phyloP scores from a whole-genome alignment of 2,113 vertebrate species.

The Globicephala melas region DNA sequence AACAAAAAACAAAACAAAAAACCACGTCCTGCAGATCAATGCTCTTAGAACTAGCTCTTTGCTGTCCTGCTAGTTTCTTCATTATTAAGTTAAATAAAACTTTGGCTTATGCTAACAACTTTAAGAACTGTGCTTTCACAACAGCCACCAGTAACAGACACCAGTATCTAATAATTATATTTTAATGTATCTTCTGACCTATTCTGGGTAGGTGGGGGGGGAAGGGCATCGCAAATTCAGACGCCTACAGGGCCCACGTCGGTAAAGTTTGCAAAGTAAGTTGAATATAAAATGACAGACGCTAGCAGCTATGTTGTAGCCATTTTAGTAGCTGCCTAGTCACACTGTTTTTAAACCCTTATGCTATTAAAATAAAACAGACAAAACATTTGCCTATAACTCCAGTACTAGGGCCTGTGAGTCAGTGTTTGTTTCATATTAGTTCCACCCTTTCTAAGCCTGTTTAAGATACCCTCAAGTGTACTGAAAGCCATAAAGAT shows the following conservation, averaged over 20 bases:
- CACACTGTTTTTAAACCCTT: neutral
- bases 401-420: neutral
- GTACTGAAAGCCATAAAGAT: neutral
- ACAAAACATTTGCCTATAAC: neutral
- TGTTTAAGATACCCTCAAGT: neutral
- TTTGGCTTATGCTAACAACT: neutral
- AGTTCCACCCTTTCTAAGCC: neutral
- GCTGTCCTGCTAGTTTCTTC: neutral
- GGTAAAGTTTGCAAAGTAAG: neutral
- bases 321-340: neutral
- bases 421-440: neutral
- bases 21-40: neutral
- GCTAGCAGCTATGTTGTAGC: neutral
- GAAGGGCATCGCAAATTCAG: neutral
- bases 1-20: neutral
- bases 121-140: neutral
- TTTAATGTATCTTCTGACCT: neutral
- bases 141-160: neutral
- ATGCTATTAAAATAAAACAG: neutral
- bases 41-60: neutral
- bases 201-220: neutral
- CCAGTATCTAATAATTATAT: neutral
- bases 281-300: neutral
- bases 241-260: neutral
- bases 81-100: conserved; percentile 4